phyloP scores from a whole-genome alignment of 2,113 vertebrate species.

The Hypocryptadius cinnamomeus region DNA sequence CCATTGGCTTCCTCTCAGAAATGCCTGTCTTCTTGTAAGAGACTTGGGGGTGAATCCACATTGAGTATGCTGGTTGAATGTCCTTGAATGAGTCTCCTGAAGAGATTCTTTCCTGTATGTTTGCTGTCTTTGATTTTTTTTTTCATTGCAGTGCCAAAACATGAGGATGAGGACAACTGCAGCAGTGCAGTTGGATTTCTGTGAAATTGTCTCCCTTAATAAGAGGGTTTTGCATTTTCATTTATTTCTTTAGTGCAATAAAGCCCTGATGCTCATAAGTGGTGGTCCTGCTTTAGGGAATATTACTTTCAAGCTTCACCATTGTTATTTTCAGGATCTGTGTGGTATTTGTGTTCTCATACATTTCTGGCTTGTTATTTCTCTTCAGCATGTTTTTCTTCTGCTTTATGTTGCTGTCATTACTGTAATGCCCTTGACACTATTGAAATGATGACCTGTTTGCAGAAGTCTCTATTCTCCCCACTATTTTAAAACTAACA shows the following conservation, averaged over 20 bases:
- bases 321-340: not conserved
- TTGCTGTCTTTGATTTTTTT: not conserved
- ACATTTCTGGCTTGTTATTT: not conserved
- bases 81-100: not conserved
- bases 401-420: not conserved
- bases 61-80: not conserved
- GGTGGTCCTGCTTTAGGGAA: not conserved
- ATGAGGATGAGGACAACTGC: not conserved
- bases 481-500: not conserved
- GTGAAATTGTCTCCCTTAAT: not conserved
- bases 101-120: not conserved
- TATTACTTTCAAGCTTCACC: not conserved
- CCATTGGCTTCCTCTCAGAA: not conserved
- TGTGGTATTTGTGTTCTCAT: fast-evolving
- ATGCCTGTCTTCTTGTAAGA: not conserved
- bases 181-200: not conserved
- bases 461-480: not conserved
- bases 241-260: not conserved
- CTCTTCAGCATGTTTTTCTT: not conserved
- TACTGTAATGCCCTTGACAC: not conserved
- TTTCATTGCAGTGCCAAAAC: not conserved
- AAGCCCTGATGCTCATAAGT: not conserved
- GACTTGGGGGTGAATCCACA: not conserved
- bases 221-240: not conserved
- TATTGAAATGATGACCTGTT: not conserved